Evolutionary conservation across 2,797 vertebrate species (phyloP).

Genomic region (Oryzias sinensis): DNA sequence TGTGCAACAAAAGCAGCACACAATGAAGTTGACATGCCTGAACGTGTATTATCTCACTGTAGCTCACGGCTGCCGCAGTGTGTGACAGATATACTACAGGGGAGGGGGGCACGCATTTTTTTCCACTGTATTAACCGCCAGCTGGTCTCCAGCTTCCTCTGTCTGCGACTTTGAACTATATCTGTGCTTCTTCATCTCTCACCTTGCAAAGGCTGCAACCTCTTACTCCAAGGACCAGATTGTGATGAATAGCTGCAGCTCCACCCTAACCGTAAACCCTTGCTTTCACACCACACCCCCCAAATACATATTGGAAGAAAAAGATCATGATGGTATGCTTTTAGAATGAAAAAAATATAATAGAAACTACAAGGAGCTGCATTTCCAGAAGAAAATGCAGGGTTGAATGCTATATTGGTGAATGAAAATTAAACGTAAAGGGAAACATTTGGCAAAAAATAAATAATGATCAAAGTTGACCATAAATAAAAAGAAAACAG

Average conservation of each 20-base stretch:
- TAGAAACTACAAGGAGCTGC: no score
- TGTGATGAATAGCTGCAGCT: conserved; percentile 43
- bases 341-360: no score
- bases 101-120: conserved; percentile 22
- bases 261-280: conserved; percentile 30
- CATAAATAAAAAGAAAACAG: no score
- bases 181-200: conserved; percentile 35
- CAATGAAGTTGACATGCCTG: conserved; percentile 17
- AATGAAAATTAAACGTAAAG: no score
- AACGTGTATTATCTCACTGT: conserved; percentile 27
- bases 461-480: no score
- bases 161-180: conserved; percentile 46
- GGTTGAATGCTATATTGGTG: no score
- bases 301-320: neutral
- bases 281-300: neutral
- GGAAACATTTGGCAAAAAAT: no score
- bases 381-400: no score
- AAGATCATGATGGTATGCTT: neutral
- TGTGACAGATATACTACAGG: conserved; percentile 27
- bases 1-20: conserved; percentile 21
- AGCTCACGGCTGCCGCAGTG: conserved; percentile 28
- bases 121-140: conserved; percentile 50
- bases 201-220: conserved; percentile 32
- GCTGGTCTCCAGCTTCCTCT: conserved; percentile 35
- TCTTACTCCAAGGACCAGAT: conserved; percentile 36